A percentile compares a stretch with the other conserved stretches of the same genome.
phyloP scores from a whole-genome alignment of 2,113 vertebrate genomes.

The Prietella phreatophila region DNA sequence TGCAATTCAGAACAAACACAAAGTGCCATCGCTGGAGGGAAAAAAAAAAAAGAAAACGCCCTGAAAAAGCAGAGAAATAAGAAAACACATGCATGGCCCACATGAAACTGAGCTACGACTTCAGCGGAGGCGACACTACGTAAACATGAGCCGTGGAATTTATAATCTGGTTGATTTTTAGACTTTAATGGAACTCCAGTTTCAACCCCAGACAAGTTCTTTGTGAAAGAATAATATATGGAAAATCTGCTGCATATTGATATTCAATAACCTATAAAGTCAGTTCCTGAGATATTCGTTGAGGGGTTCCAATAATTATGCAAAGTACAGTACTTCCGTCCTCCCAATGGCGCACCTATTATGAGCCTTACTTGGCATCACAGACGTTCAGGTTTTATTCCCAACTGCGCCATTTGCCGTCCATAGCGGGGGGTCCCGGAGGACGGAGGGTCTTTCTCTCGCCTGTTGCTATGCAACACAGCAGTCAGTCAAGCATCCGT shows the following conservation, averaged over 20 bases:
- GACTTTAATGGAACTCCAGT: too few species aligned
- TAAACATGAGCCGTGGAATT: neutral
- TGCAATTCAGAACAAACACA: constrained; percentile 19
- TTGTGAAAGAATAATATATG: neutral
- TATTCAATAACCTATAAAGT: neutral
- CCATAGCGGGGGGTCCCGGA: constrained; percentile 38
- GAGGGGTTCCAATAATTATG: neutral
- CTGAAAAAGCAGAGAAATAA: neutral
- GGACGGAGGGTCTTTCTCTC: constrained; percentile 18
- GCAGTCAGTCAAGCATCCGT: constrained; percentile 5
- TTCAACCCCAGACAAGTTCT: neutral
- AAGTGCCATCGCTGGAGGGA: neutral
- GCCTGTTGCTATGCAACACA: constrained; percentile 46
- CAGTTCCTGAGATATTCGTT: neutral
- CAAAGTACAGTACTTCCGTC: neutral
- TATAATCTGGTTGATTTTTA: neutral
- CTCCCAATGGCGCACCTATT: constrained; percentile 32
- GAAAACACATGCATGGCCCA: neutral
- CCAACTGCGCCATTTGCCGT: constrained; percentile 40
- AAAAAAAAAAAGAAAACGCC: neutral
- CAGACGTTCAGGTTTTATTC: constrained; percentile 34
- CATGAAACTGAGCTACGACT: neutral
- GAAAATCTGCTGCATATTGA: neutral
- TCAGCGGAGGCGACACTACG: neutral
- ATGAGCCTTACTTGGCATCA: constrained; percentile 12